Base-by-base conservation (phyloP, 2,113 vertebrate species). In the Gobius niger region DNA sequence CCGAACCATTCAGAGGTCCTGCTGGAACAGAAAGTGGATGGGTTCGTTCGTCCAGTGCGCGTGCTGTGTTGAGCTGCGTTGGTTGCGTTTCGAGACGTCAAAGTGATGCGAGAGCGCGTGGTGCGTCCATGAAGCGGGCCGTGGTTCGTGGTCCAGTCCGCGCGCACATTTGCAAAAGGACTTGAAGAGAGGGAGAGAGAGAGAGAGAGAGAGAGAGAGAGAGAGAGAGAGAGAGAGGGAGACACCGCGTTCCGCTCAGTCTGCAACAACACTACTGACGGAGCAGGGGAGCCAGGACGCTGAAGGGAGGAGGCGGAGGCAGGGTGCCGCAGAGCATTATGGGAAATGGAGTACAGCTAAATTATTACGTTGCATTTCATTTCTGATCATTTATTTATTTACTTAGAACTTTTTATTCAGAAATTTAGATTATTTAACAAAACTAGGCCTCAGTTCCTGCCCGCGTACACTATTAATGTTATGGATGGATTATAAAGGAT, bases 281-380 rank as follows among this genome's bases (percentile, higher is more conserved):
- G 78, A 40, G 52, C 63, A 63, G 14, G 67, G 59, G 42, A 69
- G 59, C 57, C 42, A 64, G 79, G 65, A 82, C 77, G 14, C 65
- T 47, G 73, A 77, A 19, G 82, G 72, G 65, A 64, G 82, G 71
- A 74, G 77, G 78, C 65, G 75, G 73, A 75, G 82, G 74, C 41
- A 40, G 24, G 67, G 49, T 7, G 71, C 81, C 18, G 82, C 82
- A 6, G 1, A 1, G 89, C 50, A 10, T 80, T 61, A 9, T 47
- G 91, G 91, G 91, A 85, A 63, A 77, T 81, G 89, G 19, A 89
- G 87, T 78, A 9, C 69, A 18, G 16, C 5, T 19, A 3, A 53
- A 53, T 53, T 53, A 8, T 11, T 4, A 10, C 16, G 4, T 7
- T 4, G 47, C 12, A 8, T 6, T 1, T 8, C 7, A 5, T 2